These are phyloP conservation scores for Latrodectus geometricus DNA, from an alignment of 1,140 invertebrate species.

Conservation along the genomic window DNA sequence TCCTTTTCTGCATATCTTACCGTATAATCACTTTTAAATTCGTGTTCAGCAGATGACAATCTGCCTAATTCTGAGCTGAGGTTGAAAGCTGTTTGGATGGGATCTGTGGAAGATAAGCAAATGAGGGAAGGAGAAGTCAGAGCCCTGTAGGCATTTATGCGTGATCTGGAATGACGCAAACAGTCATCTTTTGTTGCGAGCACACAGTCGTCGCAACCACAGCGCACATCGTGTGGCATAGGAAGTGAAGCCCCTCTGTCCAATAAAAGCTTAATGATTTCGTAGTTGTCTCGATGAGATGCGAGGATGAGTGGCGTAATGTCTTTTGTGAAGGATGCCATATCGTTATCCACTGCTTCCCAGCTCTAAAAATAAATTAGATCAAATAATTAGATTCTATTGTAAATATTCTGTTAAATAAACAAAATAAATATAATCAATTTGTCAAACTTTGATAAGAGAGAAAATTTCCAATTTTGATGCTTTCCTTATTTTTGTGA, in stretches of 20 bases:
- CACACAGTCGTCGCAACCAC: conserved; percentile 89
- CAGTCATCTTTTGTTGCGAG: conserved; percentile 82
- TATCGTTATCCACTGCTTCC: conserved; percentile 83
- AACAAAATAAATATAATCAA: too few relatives aligned
- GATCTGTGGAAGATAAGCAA: conserved; percentile 91
- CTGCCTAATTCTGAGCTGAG: conserved; percentile 88
- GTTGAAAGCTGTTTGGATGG: conserved; percentile 91
- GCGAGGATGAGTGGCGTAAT: conserved; percentile 90
- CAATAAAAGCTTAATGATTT: conserved; percentile 89
- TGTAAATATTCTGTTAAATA: too few relatives aligned
- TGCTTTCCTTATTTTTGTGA: too few relatives aligned
- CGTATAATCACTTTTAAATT: conserved; percentile 88
- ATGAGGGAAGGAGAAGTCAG: conserved; percentile 90
- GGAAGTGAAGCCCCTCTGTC: conserved; percentile 88
- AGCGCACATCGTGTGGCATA: conserved; percentile 89
- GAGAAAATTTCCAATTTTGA: too few relatives aligned
- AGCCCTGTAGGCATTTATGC: conserved; percentile 94
- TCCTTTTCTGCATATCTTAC: conserved; percentile 53
- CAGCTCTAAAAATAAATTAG: conserved; percentile 76
- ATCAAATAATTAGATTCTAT: neutral
- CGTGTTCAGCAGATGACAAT: conserved; percentile 89
- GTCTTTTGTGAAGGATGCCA: conserved; percentile 87
- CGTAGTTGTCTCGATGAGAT: conserved; percentile 92
- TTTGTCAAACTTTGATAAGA: too few relatives aligned
- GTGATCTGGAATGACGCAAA: conserved; percentile 82